Evolutionary conservation across 2,888 invertebrate species (phyloP), one percentile per base, ranked within the genome.

Genomic region (Drepanosiphum platanoidis): DNA sequence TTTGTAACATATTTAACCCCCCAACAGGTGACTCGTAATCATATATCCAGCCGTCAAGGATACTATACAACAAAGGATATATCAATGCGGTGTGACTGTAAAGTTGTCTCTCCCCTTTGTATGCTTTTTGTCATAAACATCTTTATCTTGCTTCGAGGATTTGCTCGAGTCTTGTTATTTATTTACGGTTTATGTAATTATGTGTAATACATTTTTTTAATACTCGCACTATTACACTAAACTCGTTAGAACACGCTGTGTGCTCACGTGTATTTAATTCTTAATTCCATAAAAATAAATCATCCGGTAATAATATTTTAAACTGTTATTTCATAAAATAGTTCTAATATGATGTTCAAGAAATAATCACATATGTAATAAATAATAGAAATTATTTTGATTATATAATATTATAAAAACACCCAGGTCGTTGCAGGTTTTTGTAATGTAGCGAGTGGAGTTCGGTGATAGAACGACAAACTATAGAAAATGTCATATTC

Each of bases 1-100:
- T 81, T 81, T 81, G 71, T 81, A 61, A 32, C n/a, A 71, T 42
- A 61, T 61, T 81, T 81, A 81, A 71, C 71, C 71, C 70, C 58
- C n/a, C 13, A 71, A n/a, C 7, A 81, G 58, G 27, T 58, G 52
- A 46, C 34, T 27, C 36, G 58, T 58, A 81, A 81, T 81, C 70
- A 61, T 81, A 61, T 81, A 71, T 81, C 27, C 70, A 34, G 39
- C n/a, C n/a, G 81, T 71, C 81, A 81, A 81, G 58, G 58, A 71
- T 39, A 39, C 8, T 30, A 27, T 11, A 71, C 13, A 71, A 81
- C 81, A 81, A 71, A 71, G 58, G 70, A 70, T 7, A 39, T 39
- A 70, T 27, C 36, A 81, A 39, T 71, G 32, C 22, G 22, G 39
- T 58, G 8, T 71, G 71, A 61, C 71, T 81, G 36, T 80, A 52